A percentile compares a stretch with the other conserved stretches of the same genome.
Conservation (phyloP, 2,888 invertebrate genomes). For the Himalopsyche japonica region DNA sequence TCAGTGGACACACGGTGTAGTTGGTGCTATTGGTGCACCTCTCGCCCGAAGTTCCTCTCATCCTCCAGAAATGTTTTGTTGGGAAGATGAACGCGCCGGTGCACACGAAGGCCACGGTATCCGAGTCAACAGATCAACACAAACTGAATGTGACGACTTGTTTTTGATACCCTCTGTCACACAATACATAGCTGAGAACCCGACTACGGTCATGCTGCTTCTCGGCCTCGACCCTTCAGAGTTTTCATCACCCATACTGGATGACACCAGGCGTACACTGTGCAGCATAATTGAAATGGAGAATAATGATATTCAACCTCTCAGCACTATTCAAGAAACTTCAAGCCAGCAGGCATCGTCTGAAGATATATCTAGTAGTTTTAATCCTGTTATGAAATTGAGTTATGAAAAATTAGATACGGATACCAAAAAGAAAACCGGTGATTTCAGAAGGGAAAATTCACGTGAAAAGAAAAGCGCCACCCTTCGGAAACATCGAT, state of each 20-base stretch:
- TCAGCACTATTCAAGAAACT: slow-evolving; percentile 39
- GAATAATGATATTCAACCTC: slow-evolving; percentile 30
- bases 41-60: slow-evolving; percentile 81
- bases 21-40: slow-evolving; percentile 53
- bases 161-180: slow-evolving; percentile 62
- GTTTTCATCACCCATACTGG: slow-evolving; percentile 48
- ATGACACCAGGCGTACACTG: slow-evolving; percentile 44
- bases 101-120: slow-evolving; percentile 31
- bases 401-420: slow-evolving; percentile 49
- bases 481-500: slow-evolving; percentile 60
- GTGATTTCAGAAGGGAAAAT: slow-evolving; percentile 47
- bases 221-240: slow-evolving; percentile 69
- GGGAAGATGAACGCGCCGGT: slow-evolving; percentile 61
- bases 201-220: slow-evolving; percentile 71
- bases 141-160: slow-evolving; percentile 61
- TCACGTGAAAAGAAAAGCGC: slow-evolving; percentile 46
- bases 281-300: slow-evolving; percentile 38
- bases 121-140: slow-evolving; percentile 57
- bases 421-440: slow-evolving; percentile 50
- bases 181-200: slow-evolving; percentile 72
- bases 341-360: slow-evolving; percentile 32
- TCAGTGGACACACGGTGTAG: slow-evolving; percentile 56
- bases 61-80: slow-evolving; percentile 82
- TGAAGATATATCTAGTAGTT: slow-evolving; percentile 34
- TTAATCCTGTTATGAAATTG: slow-evolving; percentile 47